Base-by-base conservation (phyloP, 2,113 vertebrate species). In the Neolamprologus sp. region DNA sequence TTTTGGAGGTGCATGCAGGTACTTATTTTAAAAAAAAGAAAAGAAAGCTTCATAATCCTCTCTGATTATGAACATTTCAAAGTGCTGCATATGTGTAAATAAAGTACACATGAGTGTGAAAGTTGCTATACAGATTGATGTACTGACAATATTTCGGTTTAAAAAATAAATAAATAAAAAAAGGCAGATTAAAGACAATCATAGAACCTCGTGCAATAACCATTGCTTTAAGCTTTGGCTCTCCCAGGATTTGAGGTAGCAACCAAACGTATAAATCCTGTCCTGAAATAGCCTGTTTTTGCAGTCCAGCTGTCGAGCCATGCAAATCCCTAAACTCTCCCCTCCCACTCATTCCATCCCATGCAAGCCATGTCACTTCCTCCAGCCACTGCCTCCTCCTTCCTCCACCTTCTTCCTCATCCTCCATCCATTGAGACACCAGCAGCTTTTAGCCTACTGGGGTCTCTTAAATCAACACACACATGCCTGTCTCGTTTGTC, bases 281-380 rank as follows among this genome's bases (percentile, higher is more conserved):
- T 95, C 95, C 95, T 92, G 94, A 96, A 95, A 96, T 96, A 96
- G 95, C 93, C 89, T 92, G 94, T 94, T 95, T 94, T 95, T 95
- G 58, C 94, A 92, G 95, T 94, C 95, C 96, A 96, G 95, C 95
- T 96, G 95, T 96, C 91, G 75, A 92, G 92, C 94, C 93, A 92
- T 86, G 90, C 93, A 96, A 96, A 96, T 96, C 96, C 95, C 95
- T 90, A 85, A 94, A 91, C 95, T 93, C 93, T 90, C 88, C 89
- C 94, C 94, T 93, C 94, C 94, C 93, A 93, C 94, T 91, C 91
- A 42, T 81, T 89, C 90, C 87, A 92, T 92, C 93, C 93, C 85
- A 54, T 78, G 17, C 26, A 28, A 85, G 53, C 92, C 89, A 88
- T 95, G 91, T 95, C 95, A 91, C 94, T 94, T 96, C 93, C 95